Base-by-base conservation (phyloP, 2,888 invertebrate species). In the Synergus laeviventris region DNA sequence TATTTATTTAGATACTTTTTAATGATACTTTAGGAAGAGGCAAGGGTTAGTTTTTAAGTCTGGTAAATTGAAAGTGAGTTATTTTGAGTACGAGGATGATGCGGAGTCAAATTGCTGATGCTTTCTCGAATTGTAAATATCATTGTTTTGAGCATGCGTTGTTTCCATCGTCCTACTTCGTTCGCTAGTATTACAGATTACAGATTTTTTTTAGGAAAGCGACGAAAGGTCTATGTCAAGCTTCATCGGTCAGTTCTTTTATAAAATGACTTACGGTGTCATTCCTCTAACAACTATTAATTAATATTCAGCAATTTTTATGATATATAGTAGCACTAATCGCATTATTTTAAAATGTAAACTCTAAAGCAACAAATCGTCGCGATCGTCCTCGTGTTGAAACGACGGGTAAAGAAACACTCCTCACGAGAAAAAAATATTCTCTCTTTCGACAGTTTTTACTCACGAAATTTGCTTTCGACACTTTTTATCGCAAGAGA, bases 51-150 rank as follows among this genome's bases (percentile, higher is more conserved):
- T 70, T 31, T 59, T 54, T 18, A 49, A 36, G 45, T n/a, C n/a
- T 54, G 31, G 36, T n/a, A 70, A 70, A 49, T 0, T 1, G 16
- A 31, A 66, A 66, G 66, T n/a, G 42, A 70, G 45, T 49, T 24
- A 70, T 70, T 54, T 70, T 45, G n/a, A 70, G 31, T 54, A 49
- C 7, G n/a, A 70, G 70, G 49, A 70, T 54, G 49, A 70, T 70
- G 24, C 45, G 66, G 42, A 24, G 45, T 66, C 16, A 18, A 45
- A 16, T 70, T 18, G 31, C 49, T 18, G 70, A 70, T 70, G 70
- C 49, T 54, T 70, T 49, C n/a, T 49, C n/a, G 49, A 70, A 70
- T 70, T 70, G 70, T 70, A 70, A 70, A 70, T 70, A 70, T 70
- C 70, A n/a, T 70, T 70, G 49, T 49, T 70, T 70, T 49, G 24